Conservation (phyloP, 2,797 vertebrate genomes). For the Salarias fasciatus region DNA sequence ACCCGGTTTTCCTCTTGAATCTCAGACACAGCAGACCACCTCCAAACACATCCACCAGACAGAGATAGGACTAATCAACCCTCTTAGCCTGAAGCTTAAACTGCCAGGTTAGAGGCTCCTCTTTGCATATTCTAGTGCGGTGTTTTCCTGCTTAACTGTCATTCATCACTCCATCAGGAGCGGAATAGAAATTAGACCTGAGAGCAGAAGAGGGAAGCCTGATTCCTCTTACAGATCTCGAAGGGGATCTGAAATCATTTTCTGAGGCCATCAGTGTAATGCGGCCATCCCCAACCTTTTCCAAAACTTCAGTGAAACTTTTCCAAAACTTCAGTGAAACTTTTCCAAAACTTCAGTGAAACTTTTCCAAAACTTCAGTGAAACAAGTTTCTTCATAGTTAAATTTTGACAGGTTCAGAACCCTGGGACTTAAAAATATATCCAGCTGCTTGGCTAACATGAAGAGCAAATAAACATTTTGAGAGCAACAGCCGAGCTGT, state of each 20-base stretch:
- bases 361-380: neutral
- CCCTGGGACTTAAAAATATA: too few relatives aligned
- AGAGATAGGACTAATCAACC: neutral
- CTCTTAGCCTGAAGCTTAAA: neutral
- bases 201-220: neutral
- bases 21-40: too few relatives aligned
- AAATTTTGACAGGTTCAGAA: too few relatives aligned
- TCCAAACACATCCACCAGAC: neutral
- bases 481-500: too few relatives aligned
- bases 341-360: neutral
- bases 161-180: neutral
- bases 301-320: neutral
- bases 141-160: neutral
- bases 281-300: neutral
- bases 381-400: too few relatives aligned
- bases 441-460: too few relatives aligned
- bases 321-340: neutral
- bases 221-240: neutral
- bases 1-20: constrained; percentile 16
- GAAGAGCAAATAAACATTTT: too few relatives aligned
- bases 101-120: too few relatives aligned
- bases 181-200: neutral
- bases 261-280: neutral
- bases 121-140: neutral
- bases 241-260: neutral